Evolutionary conservation across 2,113 vertebrate genomes (phyloP).

Genomic region (Anguilla japonica): DNA sequence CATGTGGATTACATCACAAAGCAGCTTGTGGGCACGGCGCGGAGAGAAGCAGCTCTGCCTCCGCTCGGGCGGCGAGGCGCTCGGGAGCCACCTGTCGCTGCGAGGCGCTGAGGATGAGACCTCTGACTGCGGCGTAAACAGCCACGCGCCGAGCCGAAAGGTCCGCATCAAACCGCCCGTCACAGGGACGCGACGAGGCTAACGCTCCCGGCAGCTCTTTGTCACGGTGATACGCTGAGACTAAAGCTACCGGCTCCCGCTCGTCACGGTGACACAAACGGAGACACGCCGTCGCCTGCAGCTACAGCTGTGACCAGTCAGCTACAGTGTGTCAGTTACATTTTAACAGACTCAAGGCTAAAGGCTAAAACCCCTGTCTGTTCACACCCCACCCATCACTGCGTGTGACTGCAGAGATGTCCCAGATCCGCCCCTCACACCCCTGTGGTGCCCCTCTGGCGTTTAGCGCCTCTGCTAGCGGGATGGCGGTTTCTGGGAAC

Average conservation of each 20-base stretch:
- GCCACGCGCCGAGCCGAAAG: background rate
- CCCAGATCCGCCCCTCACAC: background rate
- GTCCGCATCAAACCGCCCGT: background rate
- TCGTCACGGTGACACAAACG: no score
- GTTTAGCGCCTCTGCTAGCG: background rate
- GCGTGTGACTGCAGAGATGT: background rate
- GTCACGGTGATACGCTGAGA: background rate
- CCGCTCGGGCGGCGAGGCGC: background rate
- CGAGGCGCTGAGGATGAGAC: no score
- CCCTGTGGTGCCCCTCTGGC: background rate
- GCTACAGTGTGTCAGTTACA: no score
- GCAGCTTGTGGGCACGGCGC: background rate
- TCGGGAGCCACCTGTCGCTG: background rate
- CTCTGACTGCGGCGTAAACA: no score
- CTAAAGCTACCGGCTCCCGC: no score
- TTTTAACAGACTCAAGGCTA: no score
- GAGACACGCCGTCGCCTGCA: background rate
- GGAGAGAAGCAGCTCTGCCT: background rate
- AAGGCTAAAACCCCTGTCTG: no score
- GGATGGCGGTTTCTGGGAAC: background rate
- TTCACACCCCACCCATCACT: background rate
- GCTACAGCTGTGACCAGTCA: no score
- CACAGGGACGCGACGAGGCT: background rate
- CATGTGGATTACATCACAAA: slow-evolving; percentile 24
- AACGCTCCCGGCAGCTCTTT: background rate